Evolutionary conservation across 2,113 vertebrate species (phyloP).

Genomic region (Echinops telfairi): DNA sequence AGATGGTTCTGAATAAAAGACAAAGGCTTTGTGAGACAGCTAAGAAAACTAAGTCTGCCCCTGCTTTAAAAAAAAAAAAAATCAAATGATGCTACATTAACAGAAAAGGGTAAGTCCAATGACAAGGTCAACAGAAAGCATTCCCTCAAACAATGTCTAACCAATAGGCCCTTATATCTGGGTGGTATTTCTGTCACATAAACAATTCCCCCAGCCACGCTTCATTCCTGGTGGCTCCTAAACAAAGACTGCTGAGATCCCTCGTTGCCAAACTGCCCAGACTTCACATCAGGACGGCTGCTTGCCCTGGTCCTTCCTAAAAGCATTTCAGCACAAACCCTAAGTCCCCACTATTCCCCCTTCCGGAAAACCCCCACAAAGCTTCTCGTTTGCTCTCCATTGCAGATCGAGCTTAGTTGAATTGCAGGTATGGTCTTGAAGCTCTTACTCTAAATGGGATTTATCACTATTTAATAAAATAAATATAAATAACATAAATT

Average conservation of each 20-base stretch:
- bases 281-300: background rate
- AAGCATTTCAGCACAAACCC: background rate
- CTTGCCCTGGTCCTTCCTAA: background rate
- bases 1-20: background rate
- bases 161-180: background rate
- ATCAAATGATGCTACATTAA: background rate
- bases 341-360: background rate
- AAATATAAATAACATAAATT: background rate
- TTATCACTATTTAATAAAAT: background rate
- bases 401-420: background rate
- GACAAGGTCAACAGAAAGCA: background rate
- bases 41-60: background rate
- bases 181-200: background rate
- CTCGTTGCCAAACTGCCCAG: too few relatives aligned
- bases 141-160: background rate
- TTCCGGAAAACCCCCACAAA: background rate
- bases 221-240: background rate
- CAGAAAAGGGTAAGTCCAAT: background rate
- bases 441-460: background rate
- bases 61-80: too few relatives aligned
- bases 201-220: background rate
- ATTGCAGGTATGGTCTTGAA: too few relatives aligned
- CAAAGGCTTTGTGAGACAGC: background rate
- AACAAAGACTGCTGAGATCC: background rate
- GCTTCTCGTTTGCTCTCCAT: rapidly evolving